These are phyloP conservation scores for Dichetophora obliterata DNA, from an alignment of 2,888 invertebrate species.

Conservation along the genomic window DNA sequence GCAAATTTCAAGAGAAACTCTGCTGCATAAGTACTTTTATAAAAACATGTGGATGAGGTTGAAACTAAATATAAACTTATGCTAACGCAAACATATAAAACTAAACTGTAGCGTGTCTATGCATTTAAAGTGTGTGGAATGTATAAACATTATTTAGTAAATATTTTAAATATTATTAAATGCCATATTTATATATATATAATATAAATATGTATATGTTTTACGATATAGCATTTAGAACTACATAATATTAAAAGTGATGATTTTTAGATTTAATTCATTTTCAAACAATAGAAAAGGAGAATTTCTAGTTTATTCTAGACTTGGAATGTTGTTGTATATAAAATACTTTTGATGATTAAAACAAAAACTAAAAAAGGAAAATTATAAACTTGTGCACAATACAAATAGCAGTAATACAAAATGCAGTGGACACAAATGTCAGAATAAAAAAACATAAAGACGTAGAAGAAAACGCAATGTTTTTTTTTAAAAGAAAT, in stretches of 20 bases:
- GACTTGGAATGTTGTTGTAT: slow-evolving; percentile 18
- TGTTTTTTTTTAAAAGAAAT: slow-evolving; percentile 7
- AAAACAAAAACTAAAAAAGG: background rate
- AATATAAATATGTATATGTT: slow-evolving; percentile 2
- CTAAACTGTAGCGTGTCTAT: slow-evolving; percentile 5
- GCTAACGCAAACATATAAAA: background rate
- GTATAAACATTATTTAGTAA: background rate
- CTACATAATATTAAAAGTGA: slow-evolving; percentile 22
- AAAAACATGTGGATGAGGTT: slow-evolving; percentile 15
- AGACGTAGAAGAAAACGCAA: slow-evolving; percentile 19
- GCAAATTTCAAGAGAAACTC: background rate
- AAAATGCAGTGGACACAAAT: slow-evolving; percentile 4
- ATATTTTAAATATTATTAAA: background rate
- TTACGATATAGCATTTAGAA: slow-evolving; percentile 14
- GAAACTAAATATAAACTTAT: too few relatives aligned
- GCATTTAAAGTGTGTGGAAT: slow-evolving; percentile 22
- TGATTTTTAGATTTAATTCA: background rate
- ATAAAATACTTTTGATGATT: slow-evolving; percentile 10
- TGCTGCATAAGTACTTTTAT: background rate
- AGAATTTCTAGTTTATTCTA: background rate
- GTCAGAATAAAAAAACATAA: background rate
- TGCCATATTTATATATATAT: background rate
- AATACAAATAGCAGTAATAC: slow-evolving; percentile 21
- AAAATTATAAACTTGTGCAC: background rate
- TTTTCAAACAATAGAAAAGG: slow-evolving; percentile 10